Conservation (phyloP, 2,797 vertebrate genomes). For the Cossypha polioptera region DNA sequence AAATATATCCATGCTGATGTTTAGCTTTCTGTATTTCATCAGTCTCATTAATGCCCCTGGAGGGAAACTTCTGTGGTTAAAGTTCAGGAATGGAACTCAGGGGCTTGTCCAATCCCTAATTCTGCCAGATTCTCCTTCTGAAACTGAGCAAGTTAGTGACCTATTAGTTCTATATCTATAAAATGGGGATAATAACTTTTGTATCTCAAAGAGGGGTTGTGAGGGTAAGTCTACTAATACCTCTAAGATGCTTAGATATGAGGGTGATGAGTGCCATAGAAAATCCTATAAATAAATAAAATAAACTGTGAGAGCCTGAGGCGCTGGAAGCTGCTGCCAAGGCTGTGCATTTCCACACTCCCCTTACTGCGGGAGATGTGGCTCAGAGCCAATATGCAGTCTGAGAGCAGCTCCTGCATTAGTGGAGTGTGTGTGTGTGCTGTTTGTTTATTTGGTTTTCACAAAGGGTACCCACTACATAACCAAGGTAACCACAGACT, state of each 20-base stretch:
- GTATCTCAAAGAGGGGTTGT: background rate
- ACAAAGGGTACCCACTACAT: constrained; percentile 27
- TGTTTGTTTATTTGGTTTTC: constrained; percentile 52
- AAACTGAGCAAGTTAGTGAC: background rate
- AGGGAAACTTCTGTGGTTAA: background rate
- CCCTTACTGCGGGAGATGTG: constrained; percentile 52
- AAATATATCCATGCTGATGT: background rate
- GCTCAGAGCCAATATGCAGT: constrained; percentile 46
- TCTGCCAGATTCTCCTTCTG: background rate
- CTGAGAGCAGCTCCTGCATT: constrained; percentile 45
- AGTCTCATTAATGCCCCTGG: background rate
- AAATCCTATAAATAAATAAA: constrained; percentile 70
- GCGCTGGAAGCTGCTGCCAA: constrained; percentile 65
- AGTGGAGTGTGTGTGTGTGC: background rate
- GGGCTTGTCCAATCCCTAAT: background rate
- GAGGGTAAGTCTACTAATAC: constrained; percentile 42
- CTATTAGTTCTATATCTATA: background rate
- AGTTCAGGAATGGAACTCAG: background rate
- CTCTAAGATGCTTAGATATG: constrained; percentile 55
- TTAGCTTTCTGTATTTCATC: background rate
- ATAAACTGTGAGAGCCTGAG: constrained; percentile 69
- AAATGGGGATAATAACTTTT: background rate
- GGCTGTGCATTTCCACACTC: constrained; percentile 64
- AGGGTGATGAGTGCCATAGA: constrained; percentile 24
- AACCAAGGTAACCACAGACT: constrained; percentile 1